Evolutionary conservation across 2,797 vertebrate genomes (phyloP).

Genomic region (Chromis chromis): DNA sequence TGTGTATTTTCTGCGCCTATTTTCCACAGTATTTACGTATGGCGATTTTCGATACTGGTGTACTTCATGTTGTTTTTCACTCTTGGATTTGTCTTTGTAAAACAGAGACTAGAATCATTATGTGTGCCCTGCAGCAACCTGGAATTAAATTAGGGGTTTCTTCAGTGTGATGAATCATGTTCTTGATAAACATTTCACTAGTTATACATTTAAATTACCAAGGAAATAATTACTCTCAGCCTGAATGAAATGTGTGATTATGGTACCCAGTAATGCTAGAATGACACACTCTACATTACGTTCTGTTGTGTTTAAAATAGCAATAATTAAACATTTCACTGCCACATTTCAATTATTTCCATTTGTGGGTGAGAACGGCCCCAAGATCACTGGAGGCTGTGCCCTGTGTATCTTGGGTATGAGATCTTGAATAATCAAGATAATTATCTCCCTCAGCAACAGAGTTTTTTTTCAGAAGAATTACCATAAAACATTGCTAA

Average conservation of each 20-base stretch:
- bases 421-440: constrained; percentile 84
- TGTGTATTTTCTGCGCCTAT: constrained; percentile 29
- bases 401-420: constrained; percentile 75
- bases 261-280: constrained; percentile 57
- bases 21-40: constrained; percentile 14
- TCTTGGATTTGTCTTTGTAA: constrained; percentile 23
- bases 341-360: constrained; percentile 83
- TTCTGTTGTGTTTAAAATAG: constrained; percentile 77
- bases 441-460: constrained; percentile 84
- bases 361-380: constrained; percentile 80
- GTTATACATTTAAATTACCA: constrained; percentile 52
- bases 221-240: constrained; percentile 57
- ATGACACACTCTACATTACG: constrained; percentile 72
- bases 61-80: constrained; percentile 3
- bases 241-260: constrained; percentile 56
- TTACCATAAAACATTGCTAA: constrained; percentile 82
- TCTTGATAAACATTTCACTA: constrained; percentile 56
- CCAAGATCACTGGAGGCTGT: constrained; percentile 73
- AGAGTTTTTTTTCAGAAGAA: constrained; percentile 67
- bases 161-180: constrained; percentile 25
- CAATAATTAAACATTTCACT: constrained; percentile 84
- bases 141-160: constrained; percentile 13
- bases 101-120: neutral
- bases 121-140: neutral
- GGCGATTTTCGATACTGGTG: neutral